These are phyloP conservation scores for Hirtodrosophila trivittata DNA, from an alignment of 2,888 invertebrate species.

Conservation along the genomic window DNA sequence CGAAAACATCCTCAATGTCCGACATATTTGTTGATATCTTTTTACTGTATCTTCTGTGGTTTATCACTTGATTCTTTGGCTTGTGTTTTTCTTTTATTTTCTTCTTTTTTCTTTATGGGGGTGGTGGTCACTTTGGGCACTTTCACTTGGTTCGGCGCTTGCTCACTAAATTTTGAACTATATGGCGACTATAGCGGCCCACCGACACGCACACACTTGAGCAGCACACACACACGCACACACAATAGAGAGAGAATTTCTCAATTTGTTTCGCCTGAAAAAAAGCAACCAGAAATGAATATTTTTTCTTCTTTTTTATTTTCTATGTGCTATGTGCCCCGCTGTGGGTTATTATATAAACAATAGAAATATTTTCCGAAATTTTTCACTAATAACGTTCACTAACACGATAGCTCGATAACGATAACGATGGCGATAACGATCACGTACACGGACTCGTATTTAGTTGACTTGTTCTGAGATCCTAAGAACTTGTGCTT, in stretches of 20 bases:
- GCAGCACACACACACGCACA: conserved; percentile 42
- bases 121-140: conserved; percentile 38
- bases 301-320: conserved; percentile 43
- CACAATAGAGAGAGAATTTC: conserved; percentile 43
- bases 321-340: conserved; percentile 27
- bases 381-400: conserved; percentile 42
- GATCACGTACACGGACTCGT: conserved; percentile 21
- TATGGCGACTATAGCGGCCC: conserved; percentile 62
- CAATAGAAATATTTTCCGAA: conserved; percentile 47
- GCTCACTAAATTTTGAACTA: conserved; percentile 62
- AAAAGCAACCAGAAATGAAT: conserved; percentile 61
- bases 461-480: conserved; percentile 4
- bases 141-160: conserved; percentile 67
- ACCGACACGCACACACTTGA: conserved; percentile 65
- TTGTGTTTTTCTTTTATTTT: conserved; percentile 21
- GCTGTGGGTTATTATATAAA: conserved; percentile 68
- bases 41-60: conserved; percentile 4
- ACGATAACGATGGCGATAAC: conserved; percentile 18
- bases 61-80: conserved; percentile 12
- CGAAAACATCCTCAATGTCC: conserved; percentile 81
- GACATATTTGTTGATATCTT: conserved; percentile 68
- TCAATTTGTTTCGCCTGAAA: conserved; percentile 68
- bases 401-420: conserved; percentile 39
- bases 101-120: conserved; percentile 24
- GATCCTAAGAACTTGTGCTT: conserved; percentile 8